Conservation (phyloP, 2,797 vertebrate species). For the Propithecus deckenii region DNA sequence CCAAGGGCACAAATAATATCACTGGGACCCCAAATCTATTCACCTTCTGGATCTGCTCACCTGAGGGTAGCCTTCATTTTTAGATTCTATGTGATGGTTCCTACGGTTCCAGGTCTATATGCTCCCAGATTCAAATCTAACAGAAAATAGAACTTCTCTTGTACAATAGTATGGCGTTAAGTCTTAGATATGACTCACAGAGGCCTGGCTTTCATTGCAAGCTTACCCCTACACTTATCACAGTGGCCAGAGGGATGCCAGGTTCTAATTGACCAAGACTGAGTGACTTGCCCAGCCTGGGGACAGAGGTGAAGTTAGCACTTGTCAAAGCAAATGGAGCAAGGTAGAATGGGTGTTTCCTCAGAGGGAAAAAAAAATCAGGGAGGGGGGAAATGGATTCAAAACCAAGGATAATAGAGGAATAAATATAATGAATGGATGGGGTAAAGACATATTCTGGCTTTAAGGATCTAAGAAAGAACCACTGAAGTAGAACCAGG, state of each 20-base stretch:
- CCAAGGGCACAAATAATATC: not conserved
- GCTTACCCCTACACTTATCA: not conserved
- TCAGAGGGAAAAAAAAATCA: not conserved
- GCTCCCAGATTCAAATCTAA: not conserved
- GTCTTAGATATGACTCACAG: not conserved
- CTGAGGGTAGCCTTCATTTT: not conserved
- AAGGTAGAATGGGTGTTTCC: not conserved
- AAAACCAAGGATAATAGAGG: not conserved
- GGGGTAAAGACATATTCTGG: not conserved
- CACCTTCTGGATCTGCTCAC: not conserved
- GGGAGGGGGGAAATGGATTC: not conserved
- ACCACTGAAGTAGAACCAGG: not conserved
- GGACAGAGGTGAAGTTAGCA: not conserved
- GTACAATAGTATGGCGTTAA: not conserved
- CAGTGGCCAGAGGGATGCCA: not conserved
- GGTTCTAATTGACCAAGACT: not conserved
- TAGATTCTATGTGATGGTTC: not conserved
- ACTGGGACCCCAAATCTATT: not conserved
- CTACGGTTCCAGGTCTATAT: not conserved
- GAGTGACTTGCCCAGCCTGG: not conserved
- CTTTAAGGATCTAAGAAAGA: not conserved
- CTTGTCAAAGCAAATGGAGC: not conserved
- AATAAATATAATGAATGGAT: not conserved
- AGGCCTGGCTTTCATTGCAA: not conserved
- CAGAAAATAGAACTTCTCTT: constrained; percentile 5